Conservation (phyloP, 2,797 vertebrate genomes). For the Sphenopsis melanotis region DNA sequence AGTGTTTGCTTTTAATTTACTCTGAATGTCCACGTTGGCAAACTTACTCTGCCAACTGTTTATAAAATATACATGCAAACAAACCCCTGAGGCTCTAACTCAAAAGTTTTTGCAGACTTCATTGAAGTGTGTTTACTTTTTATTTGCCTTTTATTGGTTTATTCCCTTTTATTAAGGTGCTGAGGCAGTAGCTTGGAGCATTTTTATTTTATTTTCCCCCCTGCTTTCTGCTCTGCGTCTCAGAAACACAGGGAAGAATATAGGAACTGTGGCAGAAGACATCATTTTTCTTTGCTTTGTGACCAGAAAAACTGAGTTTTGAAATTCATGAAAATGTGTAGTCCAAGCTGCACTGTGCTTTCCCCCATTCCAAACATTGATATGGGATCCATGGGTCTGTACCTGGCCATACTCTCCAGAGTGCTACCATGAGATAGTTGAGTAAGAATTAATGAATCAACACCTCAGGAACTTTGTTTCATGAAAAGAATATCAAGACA, state of each 20-base stretch:
- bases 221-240: neutral
- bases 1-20: conserved; percentile 13
- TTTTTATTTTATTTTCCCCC: neutral
- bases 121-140: neutral
- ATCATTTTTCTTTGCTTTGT: neutral
- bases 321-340: neutral
- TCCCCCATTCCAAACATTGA: neutral
- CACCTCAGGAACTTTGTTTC: neutral
- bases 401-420: neutral
- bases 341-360: neutral
- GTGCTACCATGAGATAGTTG: neutral
- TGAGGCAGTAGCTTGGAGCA: neutral
- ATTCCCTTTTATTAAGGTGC: neutral
- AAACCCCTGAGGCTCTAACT: neutral
- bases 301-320: neutral
- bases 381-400: neutral
- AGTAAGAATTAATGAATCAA: neutral
- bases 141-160: neutral
- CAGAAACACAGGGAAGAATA: neutral
- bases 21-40: neutral
- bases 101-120: neutral
- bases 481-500: neutral
- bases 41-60: neutral
- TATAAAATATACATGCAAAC: conserved; percentile 13
- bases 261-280: neutral